Evolutionary conservation across 2,113 vertebrate species (phyloP).

Genomic region (Pseudorectes ferrugineus): DNA sequence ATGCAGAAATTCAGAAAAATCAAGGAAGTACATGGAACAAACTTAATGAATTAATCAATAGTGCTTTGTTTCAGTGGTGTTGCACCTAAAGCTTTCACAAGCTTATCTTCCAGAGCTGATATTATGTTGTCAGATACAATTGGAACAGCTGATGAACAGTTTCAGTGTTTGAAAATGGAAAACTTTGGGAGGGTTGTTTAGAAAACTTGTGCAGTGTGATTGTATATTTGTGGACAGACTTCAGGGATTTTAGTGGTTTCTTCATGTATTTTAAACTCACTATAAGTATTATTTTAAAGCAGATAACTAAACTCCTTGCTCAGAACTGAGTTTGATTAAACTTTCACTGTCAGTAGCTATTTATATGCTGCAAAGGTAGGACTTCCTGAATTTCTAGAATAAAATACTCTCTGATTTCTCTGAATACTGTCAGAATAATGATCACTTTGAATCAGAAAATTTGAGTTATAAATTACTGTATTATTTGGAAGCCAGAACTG

Average conservation of each 20-base stretch:
- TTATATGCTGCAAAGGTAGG: background rate
- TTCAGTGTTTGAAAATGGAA: background rate
- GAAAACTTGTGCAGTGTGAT: background rate
- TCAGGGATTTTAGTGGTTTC: background rate
- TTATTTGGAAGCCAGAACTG: background rate
- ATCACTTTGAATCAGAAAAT: background rate
- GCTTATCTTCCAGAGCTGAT: background rate
- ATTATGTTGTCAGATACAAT: background rate
- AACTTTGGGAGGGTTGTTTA: background rate
- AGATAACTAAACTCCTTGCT: background rate
- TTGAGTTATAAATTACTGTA: background rate
- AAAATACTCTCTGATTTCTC: background rate
- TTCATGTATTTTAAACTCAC: background rate
- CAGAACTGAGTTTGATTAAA: background rate
- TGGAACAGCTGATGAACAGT: background rate
- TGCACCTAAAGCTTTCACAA: background rate
- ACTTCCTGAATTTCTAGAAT: background rate
- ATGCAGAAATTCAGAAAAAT: background rate
- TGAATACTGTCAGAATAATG: background rate
- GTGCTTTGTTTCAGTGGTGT: background rate
- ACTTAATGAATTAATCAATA: background rate
- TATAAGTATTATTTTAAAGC: background rate
- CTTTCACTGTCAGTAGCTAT: background rate
- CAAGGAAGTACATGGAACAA: background rate
- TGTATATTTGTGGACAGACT: background rate